Evolutionary conservation across 2,113 vertebrate species (phyloP).

Genomic region (Pachycephala philippinensis): DNA sequence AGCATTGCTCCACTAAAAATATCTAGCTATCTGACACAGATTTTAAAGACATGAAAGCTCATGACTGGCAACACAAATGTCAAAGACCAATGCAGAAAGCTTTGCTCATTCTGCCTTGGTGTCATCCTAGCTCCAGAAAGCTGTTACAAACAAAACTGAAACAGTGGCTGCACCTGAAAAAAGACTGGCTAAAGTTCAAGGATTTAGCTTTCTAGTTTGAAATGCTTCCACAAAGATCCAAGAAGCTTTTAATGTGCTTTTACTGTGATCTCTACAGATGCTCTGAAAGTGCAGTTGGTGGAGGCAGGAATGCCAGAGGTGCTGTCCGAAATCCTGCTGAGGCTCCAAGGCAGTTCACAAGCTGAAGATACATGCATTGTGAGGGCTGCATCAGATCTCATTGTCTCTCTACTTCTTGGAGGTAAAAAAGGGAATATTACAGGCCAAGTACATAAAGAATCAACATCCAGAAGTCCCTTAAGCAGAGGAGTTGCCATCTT

Average conservation of each 20-base stretch:
- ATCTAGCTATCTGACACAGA: not conserved
- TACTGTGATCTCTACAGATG: constrained; percentile 65
- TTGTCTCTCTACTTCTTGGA: constrained; percentile 84
- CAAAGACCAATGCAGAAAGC: not conserved
- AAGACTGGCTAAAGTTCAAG: not conserved
- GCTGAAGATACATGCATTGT: constrained; percentile 83
- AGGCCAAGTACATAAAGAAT: not conserved
- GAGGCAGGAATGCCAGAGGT: constrained; percentile 82
- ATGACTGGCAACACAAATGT: not conserved
- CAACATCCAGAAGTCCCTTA: not conserved
- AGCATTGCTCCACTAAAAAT: not conserved
- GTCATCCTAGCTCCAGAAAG: not conserved
- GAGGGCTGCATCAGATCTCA: constrained; percentile 87
- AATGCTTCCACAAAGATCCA: not conserved
- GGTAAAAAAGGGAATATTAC: constrained; percentile 61
- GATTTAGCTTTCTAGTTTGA: not conserved
- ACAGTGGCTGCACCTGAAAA: not conserved
- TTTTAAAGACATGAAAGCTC: not conserved
- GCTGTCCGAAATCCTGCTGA: constrained; percentile 78
- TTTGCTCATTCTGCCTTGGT: not conserved
- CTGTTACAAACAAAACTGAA: not conserved
- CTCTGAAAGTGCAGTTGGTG: constrained; percentile 84
- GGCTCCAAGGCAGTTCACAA: constrained; percentile 76
- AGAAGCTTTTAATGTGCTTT: not conserved
- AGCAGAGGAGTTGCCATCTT: not conserved